A percentile compares a stretch with the other conserved stretches of the same genome.
Evolutionary conservation across 2,888 invertebrate genomes (phyloP).

Genomic region (Trissolcus brochymenae): DNA sequence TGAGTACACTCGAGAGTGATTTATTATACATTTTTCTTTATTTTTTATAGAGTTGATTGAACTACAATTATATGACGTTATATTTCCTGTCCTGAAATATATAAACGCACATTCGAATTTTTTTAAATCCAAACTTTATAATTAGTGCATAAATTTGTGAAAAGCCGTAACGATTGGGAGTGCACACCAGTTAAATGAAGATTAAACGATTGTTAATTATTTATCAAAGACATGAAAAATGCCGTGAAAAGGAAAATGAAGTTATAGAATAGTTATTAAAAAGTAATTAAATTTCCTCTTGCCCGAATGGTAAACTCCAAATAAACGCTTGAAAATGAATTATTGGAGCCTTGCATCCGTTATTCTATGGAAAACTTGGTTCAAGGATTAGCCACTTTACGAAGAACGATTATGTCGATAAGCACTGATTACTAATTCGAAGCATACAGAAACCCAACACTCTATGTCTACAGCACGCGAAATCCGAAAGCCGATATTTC

Average conservation of each 20-base stretch:
- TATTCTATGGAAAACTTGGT: slow-evolving; percentile 54
- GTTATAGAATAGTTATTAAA: slow-evolving; percentile 23
- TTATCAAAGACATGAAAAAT: too few relatives aligned
- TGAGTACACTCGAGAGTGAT: slow-evolving; percentile 23
- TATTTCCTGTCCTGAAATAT: too few relatives aligned
- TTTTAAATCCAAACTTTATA: too few relatives aligned
- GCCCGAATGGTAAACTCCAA: slow-evolving; percentile 24
- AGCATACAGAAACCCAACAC: slow-evolving; percentile 57
- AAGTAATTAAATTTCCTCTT: background rate
- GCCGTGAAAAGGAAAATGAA: background rate
- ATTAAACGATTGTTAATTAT: too few relatives aligned
- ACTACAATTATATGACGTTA: too few relatives aligned
- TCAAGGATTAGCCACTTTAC: slow-evolving; percentile 58
- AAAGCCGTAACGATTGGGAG: too few relatives aligned
- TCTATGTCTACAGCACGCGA: slow-evolving; percentile 55
- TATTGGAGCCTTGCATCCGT: slow-evolving; percentile 40
- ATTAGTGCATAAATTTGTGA: too few relatives aligned
- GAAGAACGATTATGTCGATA: slow-evolving; percentile 59
- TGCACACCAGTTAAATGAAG: too few relatives aligned
- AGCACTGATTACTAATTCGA: slow-evolving; percentile 60
- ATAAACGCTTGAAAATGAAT: slow-evolving; percentile 40
- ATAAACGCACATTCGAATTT: too few relatives aligned
- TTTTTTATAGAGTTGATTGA: background rate
- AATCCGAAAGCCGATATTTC: slow-evolving; percentile 60
- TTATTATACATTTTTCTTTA: slow-evolving; percentile 15